These are phyloP conservation scores for Lerema accius DNA, from an alignment of 1,140 invertebrate genomes.

Conservation along the genomic window DNA sequence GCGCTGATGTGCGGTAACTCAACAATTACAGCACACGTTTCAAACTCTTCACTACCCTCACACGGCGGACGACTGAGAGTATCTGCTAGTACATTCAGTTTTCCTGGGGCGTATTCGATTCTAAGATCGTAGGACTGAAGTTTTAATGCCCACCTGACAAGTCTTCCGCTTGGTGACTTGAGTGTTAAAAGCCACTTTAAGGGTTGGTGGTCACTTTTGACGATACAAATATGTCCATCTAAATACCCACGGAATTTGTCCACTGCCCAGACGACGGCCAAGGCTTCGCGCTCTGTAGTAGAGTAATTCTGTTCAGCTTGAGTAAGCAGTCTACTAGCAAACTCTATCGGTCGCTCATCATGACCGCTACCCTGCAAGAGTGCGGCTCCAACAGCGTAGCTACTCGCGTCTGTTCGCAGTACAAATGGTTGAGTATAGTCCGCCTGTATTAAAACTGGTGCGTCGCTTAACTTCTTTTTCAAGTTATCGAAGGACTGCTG, in stretches of 20 bases:
- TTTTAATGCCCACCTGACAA: slow-evolving; percentile 72
- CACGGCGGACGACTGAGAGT: no score
- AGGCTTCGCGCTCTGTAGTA: slow-evolving; percentile 72
- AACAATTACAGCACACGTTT: no score
- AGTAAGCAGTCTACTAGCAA: slow-evolving; percentile 61
- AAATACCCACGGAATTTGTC: slow-evolving; percentile 62
- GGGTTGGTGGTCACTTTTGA: slow-evolving; percentile 71
- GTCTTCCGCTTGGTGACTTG: slow-evolving; percentile 60
- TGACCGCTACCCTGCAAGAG: neutral
- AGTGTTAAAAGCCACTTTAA: slow-evolving; percentile 73
- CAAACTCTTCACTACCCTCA: no score
- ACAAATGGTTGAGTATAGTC: neutral
- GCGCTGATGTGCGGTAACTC: no score
- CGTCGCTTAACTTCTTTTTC: no score
- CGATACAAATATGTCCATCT: slow-evolving; percentile 43
- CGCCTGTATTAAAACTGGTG: neutral
- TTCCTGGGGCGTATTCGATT: slow-evolving; percentile 45
- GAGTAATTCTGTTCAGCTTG: slow-evolving; percentile 72
- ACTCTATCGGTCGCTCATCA: slow-evolving; percentile 41
- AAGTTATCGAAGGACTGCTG: no score
- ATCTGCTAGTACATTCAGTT: slow-evolving; percentile 46
- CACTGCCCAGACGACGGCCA: slow-evolving; percentile 68
- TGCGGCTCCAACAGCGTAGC: neutral
- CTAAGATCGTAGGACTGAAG: slow-evolving; percentile 67
- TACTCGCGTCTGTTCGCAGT: neutral